Base-by-base conservation (phyloP, 2,888 invertebrate genomes). In the Synanthedon andrenaeformis region DNA sequence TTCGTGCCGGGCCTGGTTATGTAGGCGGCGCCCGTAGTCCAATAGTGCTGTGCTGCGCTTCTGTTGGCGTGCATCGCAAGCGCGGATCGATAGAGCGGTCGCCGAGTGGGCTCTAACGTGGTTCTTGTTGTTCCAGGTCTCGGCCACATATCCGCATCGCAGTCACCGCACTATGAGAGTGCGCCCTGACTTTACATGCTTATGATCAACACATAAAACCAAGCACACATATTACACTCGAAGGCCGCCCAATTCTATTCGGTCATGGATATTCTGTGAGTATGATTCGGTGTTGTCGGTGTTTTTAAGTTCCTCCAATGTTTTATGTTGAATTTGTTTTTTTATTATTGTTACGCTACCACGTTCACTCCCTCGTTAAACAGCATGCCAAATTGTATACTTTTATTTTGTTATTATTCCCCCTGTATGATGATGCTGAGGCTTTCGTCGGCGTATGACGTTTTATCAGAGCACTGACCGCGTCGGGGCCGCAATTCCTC, bases 381-480 rank as follows among this genome's bases (percentile, higher is more conserved):
- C 85, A 86, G 88, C 85, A 87, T 87, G 87, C 88, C 88, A 87
- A 77, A 68, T 58, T 55, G 35, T 35, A 78, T 83, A 79, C 82
- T 82, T 76, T 62, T 66, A 65, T 69, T 85, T 85, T 81, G 75
- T 79, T 78, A 83, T 81, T 59, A 51, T 59, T 61, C 58, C 69
- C 78, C 79, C 66, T 71, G 72, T 75, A 73, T 82, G 73, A 79
- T 80, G 82, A 86, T 87, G 88, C 83, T 82, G 88, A 88, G 88
- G 88, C 88, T 88, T 88, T 88, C 88, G 87, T 88, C 88, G 88
- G 80, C 86, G 86, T 84, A 78, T 82, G 81, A 83, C 79, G 75
- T 75, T 69, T 35, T 76, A 76, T 74, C 74, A 77, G 78, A 78
- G 79, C 82, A 85, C 82, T 82, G 87, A 80, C 79, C 84, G 84